Evolutionary conservation across 2,888 invertebrate genomes (phyloP).

Genomic region (Nomada goodeniana): DNA sequence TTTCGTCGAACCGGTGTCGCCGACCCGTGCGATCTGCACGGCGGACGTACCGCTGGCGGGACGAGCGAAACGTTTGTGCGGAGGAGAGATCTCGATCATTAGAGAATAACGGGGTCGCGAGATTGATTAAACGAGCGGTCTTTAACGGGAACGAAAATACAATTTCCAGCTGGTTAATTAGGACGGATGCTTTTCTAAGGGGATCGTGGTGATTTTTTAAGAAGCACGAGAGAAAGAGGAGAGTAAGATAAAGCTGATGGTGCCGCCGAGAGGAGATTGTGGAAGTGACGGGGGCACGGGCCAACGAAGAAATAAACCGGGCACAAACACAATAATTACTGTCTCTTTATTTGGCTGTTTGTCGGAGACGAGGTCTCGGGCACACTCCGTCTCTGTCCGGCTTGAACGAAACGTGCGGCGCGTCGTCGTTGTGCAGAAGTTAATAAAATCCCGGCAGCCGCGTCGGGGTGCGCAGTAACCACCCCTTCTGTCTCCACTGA

Average conservation of each 20-base stretch:
- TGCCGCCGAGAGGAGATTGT: constrained; percentile 38
- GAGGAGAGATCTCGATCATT: too few species aligned
- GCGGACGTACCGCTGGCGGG: not conserved
- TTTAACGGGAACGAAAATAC: not conserved
- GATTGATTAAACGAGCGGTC: not conserved
- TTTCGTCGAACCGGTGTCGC: constrained; percentile 9
- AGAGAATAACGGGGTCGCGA: not conserved
- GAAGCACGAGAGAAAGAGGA: constrained; percentile 9
- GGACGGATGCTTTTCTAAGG: constrained; percentile 5
- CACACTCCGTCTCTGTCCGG: constrained; percentile 51
- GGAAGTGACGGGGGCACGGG: constrained; percentile 50
- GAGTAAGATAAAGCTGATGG: constrained; percentile 10
- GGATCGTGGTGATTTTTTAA: constrained; percentile 55
- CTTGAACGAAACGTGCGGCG: constrained; percentile 66
- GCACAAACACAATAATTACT: constrained; percentile 83
- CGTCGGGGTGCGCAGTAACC: constrained; percentile 73
- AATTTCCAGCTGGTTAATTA: constrained; percentile 38
- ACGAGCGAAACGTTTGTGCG: not conserved
- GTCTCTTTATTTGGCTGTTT: constrained; percentile 83
- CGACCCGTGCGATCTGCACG: not conserved
- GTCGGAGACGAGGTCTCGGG: constrained; percentile 73
- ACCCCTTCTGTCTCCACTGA: constrained; percentile 59
- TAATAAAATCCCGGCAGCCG: constrained; percentile 83
- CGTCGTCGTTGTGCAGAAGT: constrained; percentile 82
- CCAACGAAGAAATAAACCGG: constrained; percentile 79